These are phyloP conservation scores for Epinephelus malabaricus DNA, from an alignment of 2,797 vertebrate species.

Conservation along the genomic window DNA sequence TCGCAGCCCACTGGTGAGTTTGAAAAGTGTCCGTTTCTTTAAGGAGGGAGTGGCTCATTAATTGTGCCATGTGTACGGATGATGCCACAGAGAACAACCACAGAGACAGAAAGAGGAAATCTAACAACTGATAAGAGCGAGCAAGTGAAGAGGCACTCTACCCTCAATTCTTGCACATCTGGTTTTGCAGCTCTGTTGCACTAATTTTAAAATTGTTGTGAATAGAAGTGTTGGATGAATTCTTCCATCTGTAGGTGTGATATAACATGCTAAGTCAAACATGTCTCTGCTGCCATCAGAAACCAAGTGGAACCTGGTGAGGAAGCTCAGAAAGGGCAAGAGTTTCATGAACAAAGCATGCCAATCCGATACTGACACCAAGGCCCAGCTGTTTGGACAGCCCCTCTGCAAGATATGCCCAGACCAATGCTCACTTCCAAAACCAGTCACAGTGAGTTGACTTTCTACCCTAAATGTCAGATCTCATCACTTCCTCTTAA, in stretches of 20 bases:
- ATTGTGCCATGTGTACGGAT: conserved; percentile 21
- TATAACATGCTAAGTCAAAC: not conserved
- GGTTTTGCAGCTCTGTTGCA: not conserved
- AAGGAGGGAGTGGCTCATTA: conserved; percentile 25
- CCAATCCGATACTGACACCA: conserved; percentile 73
- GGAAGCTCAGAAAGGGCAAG: conserved; percentile 82
- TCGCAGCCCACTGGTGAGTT: conserved; percentile 90
- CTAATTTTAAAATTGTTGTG: not conserved
- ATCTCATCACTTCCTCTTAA: not conserved
- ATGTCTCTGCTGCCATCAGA: conserved; percentile 75
- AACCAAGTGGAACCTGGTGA: conserved; percentile 87
- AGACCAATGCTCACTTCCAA: conserved; percentile 86
- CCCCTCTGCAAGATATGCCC: conserved; percentile 87
- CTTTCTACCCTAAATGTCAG: conserved; percentile 20
- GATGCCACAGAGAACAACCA: conserved; percentile 41
- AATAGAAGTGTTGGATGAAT: not conserved
- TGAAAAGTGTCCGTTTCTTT: conserved; percentile 61
- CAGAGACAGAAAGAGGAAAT: conserved; percentile 43
- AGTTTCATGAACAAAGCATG: conserved; percentile 53
- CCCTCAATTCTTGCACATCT: not conserved
- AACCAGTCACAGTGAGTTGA: conserved; percentile 88
- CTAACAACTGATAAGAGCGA: not conserved
- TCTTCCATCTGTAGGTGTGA: not conserved
- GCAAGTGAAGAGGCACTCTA: too few relatives aligned
- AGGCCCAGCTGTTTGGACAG: conserved; percentile 89